Conservation (phyloP, 2,113 vertebrate species). For the Callithrix jacchus region DNA sequence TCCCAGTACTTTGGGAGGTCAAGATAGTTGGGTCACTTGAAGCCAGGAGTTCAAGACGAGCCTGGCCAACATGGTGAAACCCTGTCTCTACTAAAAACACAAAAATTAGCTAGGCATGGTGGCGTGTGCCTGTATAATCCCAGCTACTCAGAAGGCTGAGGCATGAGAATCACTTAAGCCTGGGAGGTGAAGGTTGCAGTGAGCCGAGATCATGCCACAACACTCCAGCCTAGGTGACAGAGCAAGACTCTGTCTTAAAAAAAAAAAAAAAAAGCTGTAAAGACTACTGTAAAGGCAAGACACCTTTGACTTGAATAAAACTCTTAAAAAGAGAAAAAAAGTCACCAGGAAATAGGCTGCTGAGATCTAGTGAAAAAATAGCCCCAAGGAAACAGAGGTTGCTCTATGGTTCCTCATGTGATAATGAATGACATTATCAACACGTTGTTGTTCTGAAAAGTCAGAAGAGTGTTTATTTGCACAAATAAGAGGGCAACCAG, state of each 20-base stretch:
- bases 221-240: not conserved
- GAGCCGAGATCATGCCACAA: not conserved
- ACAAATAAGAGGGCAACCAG: not conserved
- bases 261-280: not conserved
- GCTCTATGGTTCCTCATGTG: not conserved
- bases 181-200: not conserved
- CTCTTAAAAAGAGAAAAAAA: not conserved
- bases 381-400: not conserved
- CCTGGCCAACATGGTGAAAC: not conserved
- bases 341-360: not conserved
- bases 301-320: conserved; percentile 11
- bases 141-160: not conserved
- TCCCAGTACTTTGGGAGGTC: not conserved
- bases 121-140: not conserved
- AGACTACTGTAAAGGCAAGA: not conserved
- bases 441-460: not conserved
- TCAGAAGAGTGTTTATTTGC: not conserved
- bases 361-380: not conserved
- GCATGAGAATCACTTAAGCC: not conserved
- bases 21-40: not conserved
- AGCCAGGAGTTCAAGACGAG: not conserved
- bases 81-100: not conserved
- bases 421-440: not conserved
- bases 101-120: not conserved
- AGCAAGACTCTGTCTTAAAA: not conserved